These are phyloP conservation scores for Anguilla marmorata DNA, from an alignment of 2,797 vertebrate species.

Conservation along the genomic window DNA sequence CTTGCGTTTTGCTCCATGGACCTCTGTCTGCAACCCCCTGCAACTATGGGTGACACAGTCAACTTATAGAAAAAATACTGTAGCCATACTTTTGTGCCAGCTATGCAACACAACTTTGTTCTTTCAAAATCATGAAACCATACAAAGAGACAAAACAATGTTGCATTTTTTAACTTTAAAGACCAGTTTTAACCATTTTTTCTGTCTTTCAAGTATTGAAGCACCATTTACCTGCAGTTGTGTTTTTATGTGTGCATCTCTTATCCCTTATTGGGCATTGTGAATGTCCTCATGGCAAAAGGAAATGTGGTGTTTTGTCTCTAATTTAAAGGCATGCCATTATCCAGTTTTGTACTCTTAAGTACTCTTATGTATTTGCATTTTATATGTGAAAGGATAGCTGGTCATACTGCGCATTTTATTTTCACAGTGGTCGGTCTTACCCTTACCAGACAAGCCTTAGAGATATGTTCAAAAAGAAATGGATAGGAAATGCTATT, in stretches of 20 bases:
- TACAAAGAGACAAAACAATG: background rate
- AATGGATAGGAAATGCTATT: background rate
- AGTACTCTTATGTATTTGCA: background rate
- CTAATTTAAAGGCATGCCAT: background rate
- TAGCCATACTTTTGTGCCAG: background rate
- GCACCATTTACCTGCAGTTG: background rate
- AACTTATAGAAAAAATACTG: slow-evolving; percentile 18
- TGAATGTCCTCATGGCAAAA: background rate
- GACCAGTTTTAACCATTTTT: background rate
- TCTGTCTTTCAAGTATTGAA: background rate
- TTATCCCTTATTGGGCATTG: slow-evolving; percentile 1
- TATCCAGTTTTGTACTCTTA: slow-evolving; percentile 3
- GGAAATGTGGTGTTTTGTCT: slow-evolving; percentile 2
- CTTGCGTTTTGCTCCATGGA: background rate
- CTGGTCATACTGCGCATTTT: slow-evolving; percentile 1
- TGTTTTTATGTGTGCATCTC: slow-evolving; percentile 9
- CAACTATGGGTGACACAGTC: background rate
- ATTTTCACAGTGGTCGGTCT: background rate
- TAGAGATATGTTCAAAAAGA: background rate
- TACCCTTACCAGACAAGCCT: background rate
- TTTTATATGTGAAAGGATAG: slow-evolving; percentile 16
- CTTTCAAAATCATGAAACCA: slow-evolving; percentile 21
- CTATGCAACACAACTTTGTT: slow-evolving; percentile 40
- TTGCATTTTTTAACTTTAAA: background rate
- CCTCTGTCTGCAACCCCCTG: background rate